These are phyloP conservation scores for Sinonovacula constricta DNA, from an alignment of 1,140 invertebrate species.

Conservation along the genomic window DNA sequence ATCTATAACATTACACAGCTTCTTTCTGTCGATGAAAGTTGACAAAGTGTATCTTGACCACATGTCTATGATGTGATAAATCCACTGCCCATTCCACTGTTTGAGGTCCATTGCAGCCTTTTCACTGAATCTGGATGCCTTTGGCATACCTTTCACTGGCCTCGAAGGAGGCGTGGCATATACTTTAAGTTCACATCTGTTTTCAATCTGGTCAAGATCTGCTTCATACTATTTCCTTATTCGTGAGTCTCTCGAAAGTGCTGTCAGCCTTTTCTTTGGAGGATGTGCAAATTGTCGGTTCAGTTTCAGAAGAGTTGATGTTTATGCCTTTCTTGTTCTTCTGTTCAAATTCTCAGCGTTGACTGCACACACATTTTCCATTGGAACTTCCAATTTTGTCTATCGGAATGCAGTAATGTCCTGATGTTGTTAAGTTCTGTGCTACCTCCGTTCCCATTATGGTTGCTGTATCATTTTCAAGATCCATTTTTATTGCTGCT, in stretches of 20 bases:
- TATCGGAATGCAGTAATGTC: conserved; percentile 53
- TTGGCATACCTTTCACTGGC: conserved; percentile 55
- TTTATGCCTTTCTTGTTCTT: conserved; percentile 35
- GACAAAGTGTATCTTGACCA: conserved; percentile 58
- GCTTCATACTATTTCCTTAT: conserved; percentile 50
- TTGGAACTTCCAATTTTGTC: conserved; percentile 26
- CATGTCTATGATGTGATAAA: conserved; percentile 61
- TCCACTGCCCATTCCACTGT: conserved; percentile 43
- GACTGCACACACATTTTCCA: conserved; percentile 39
- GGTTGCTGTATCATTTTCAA: conserved; percentile 43
- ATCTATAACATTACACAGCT: conserved; percentile 47
- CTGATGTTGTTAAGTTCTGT: conserved; percentile 49
- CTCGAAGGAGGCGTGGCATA: conserved; percentile 47
- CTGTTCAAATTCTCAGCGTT: conserved; percentile 17
- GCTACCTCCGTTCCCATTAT: conserved; percentile 46
- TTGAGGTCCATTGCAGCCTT: conserved; percentile 55
- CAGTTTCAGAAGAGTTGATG: conserved; percentile 45
- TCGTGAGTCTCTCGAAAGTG: conserved; percentile 50
- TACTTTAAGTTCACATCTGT: conserved; percentile 47
- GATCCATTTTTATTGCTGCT: conserved; percentile 45
- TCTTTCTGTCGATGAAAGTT: conserved; percentile 45
- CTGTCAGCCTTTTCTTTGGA: conserved; percentile 40
- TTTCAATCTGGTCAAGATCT: conserved; percentile 19
- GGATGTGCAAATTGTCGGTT: conserved; percentile 59
- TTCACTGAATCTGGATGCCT: conserved; percentile 52